Percentiles rank a stretch among this genome's conserved stretches.
These are phyloP conservation scores for Corythoichthys intestinalis DNA, from an alignment of 2,113 vertebrate genomes.

Conservation along the genomic window DNA sequence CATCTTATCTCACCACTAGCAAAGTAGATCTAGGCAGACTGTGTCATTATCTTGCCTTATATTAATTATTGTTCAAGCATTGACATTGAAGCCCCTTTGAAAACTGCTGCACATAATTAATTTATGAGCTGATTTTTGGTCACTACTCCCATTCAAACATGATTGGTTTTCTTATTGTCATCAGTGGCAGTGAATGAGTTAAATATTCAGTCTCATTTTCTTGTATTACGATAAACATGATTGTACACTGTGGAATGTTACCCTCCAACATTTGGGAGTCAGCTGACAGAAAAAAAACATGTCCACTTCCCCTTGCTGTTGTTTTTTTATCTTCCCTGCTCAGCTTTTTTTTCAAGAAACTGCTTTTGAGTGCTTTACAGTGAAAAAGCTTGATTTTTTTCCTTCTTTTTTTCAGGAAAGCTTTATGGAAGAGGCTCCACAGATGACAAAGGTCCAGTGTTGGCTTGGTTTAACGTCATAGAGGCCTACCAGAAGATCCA, in stretches of 20 bases:
- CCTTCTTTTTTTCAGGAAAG: conserved; percentile 74
- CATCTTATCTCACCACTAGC: conserved; percentile 23
- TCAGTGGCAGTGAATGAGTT: too few species aligned
- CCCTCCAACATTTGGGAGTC: conserved; percentile 12
- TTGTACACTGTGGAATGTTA: neutral
- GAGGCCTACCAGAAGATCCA: conserved; percentile 88
- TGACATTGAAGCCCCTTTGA: neutral
- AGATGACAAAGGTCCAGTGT: conserved; percentile 94
- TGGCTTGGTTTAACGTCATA: conserved; percentile 92
- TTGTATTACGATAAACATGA: neutral
- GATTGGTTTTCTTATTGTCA: neutral
- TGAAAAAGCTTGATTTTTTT: neutral
- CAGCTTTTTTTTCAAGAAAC: conserved; percentile 3
- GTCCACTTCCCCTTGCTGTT: conserved; percentile 10
- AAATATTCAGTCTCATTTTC: neutral
- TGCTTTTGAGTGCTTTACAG: too few species aligned
- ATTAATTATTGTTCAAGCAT: neutral
- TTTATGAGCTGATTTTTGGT: neutral
- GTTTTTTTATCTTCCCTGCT: conserved; percentile 5
- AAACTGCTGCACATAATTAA: neutral
- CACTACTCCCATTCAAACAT: neutral
- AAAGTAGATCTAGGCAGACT: neutral
- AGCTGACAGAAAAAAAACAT: conserved; percentile 31
- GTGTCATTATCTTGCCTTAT: neutral
- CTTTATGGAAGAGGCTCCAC: conserved; percentile 90